phyloP scores from a whole-genome alignment of 2,888 invertebrate genomes.

The Idaea biselata region DNA sequence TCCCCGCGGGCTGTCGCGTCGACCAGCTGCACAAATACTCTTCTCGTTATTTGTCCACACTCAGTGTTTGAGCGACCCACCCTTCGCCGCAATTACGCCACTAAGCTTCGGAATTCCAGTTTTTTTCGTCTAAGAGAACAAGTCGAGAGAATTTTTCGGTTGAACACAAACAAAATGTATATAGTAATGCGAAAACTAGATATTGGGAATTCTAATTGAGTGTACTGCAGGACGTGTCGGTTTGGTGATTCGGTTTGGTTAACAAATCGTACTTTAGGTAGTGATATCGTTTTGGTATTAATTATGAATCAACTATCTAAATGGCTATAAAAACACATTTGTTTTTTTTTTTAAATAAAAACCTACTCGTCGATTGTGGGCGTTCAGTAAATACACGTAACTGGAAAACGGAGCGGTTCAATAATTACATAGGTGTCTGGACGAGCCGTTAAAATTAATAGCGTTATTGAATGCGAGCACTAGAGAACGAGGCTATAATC shows the following conservation, averaged over 20 bases:
- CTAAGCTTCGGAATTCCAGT: constrained; percentile 61
- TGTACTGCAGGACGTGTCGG: constrained; percentile 33
- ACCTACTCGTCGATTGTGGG: constrained; percentile 35
- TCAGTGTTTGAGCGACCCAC: constrained; percentile 56
- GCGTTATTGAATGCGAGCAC: constrained; percentile 43
- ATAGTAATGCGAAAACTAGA: constrained; percentile 42
- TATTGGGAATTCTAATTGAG: constrained; percentile 56
- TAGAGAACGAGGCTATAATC: constrained; percentile 33
- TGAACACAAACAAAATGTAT: constrained; percentile 49
- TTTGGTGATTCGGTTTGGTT: constrained; percentile 35
- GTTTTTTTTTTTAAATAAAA: constrained; percentile 31
- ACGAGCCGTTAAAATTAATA: constrained; percentile 50
- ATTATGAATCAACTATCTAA: background rate
- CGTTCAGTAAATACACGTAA: constrained; percentile 51
- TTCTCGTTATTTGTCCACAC: constrained; percentile 66
- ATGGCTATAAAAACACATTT: background rate
- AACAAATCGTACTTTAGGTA: constrained; percentile 41
- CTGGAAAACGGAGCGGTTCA: constrained; percentile 46
- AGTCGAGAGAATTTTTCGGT: constrained; percentile 49
- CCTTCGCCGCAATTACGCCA: constrained; percentile 60
- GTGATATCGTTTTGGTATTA: background rate
- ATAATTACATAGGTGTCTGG: constrained; percentile 51
- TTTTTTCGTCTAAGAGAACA: constrained; percentile 40
- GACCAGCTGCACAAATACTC: constrained; percentile 70
- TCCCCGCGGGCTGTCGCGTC: constrained; percentile 34